These are phyloP conservation scores for Drosophila rellima DNA, from an alignment of 2,888 invertebrate species.

Conservation along the genomic window DNA sequence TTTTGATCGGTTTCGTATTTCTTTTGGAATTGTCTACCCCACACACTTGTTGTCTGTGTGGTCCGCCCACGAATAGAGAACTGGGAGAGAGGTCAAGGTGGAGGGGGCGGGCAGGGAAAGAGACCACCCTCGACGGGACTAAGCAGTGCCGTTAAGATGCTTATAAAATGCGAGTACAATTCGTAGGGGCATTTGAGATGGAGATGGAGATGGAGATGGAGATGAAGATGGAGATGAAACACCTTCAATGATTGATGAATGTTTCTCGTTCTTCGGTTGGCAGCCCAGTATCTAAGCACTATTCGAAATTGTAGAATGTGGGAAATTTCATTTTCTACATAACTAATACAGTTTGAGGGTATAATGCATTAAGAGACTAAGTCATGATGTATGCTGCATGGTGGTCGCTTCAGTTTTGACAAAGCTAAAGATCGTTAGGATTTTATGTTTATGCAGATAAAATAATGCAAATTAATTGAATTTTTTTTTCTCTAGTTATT, in stretches of 20 bases:
- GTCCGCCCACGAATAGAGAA: slow-evolving; percentile 43
- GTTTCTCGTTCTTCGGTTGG: background rate
- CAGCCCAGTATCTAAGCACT: background rate
- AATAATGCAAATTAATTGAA: too few species aligned
- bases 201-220: background rate
- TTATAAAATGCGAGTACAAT: slow-evolving; percentile 28
- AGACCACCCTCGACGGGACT: slow-evolving; percentile 44
- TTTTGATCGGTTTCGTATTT: too few species aligned
- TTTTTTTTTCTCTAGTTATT: too few species aligned
- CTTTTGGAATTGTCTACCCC: too few species aligned
- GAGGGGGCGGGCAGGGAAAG: background rate
- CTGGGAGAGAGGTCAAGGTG: background rate
- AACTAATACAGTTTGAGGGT: too few species aligned
- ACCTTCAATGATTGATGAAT: slow-evolving; percentile 50
- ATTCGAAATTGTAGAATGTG: too few species aligned
- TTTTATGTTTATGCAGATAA: too few species aligned
- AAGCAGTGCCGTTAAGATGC: slow-evolving; percentile 42
- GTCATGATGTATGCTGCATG: too few species aligned
- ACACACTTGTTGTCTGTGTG: slow-evolving; percentile 32
- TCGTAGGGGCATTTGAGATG: slow-evolving; percentile 25
- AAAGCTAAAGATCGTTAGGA: too few species aligned
- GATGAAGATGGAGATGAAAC: slow-evolving; percentile 1
- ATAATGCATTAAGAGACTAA: too few species aligned
- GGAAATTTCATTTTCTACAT: too few species aligned
- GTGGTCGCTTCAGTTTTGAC: too few species aligned